These are phyloP conservation scores for Myotis vivesi DNA, from an alignment of 2,797 vertebrate genomes.

Conservation along the genomic window DNA sequence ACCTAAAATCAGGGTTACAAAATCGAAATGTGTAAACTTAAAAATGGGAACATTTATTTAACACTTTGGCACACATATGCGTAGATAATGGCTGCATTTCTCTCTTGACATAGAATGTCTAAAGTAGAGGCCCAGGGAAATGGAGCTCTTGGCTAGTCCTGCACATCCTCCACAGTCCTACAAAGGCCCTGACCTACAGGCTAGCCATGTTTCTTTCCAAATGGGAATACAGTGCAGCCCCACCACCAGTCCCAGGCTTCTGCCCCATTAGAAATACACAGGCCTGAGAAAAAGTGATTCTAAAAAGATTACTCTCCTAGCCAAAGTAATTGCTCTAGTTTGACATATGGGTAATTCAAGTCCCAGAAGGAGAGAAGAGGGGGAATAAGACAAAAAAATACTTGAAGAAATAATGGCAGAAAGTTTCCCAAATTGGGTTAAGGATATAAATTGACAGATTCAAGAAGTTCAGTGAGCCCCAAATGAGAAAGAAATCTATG, in stretches of 20 bases:
- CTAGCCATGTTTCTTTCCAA: neutral
- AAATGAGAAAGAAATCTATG: constrained; percentile 39
- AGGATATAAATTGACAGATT: constrained; percentile 11
- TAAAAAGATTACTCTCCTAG: neutral
- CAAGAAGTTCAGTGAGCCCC: neutral
- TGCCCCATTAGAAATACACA: constrained; percentile 6
- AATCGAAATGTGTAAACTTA: neutral
- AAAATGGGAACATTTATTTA: neutral
- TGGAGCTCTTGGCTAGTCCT: neutral
- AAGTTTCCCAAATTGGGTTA: neutral
- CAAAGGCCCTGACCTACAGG: neutral
- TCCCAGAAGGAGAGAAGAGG: neutral
- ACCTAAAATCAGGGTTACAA: neutral
- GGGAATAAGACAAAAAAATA: constrained; percentile 9
- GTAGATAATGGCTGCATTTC: neutral
- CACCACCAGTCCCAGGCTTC: neutral
- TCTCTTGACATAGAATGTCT: neutral
- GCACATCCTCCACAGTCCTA: neutral
- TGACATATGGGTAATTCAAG: neutral
- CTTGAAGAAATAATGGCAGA: neutral
- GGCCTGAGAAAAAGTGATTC: constrained; percentile 5
- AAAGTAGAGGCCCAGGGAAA: neutral
- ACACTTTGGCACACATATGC: neutral
- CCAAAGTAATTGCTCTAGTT: neutral
- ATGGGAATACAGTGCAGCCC: neutral